phyloP scores from a whole-genome alignment of 2,113 vertebrate genomes.

The Indicator maculatus region DNA sequence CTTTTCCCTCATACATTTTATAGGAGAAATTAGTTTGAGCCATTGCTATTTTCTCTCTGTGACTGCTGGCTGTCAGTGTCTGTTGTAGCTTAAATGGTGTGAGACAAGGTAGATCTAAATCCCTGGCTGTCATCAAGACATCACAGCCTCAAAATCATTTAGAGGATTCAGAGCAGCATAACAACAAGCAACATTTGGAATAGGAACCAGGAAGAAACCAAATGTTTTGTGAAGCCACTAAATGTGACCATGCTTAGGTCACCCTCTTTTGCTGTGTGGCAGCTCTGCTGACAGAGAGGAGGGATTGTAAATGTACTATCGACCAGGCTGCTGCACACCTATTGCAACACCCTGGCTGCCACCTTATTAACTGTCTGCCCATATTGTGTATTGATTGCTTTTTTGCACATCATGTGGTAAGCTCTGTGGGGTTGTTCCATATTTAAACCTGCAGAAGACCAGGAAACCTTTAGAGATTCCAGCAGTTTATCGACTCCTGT shows the following conservation, averaged over 20 bases:
- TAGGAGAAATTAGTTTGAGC: slow-evolving; percentile 20
- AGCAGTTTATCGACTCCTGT: background rate
- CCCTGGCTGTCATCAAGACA: slow-evolving; percentile 1
- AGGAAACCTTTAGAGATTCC: background rate
- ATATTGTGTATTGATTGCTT: background rate
- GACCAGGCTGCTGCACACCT: background rate
- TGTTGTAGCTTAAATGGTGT: slow-evolving; percentile 26
- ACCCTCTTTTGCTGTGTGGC: background rate
- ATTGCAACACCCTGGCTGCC: background rate
- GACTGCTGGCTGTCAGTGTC: slow-evolving; percentile 12
- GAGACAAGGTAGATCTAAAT: slow-evolving; percentile 52
- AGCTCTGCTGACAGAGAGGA: background rate
- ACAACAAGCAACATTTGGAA: background rate
- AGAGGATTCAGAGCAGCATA: background rate
- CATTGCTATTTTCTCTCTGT: background rate
- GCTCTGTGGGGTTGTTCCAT: background rate
- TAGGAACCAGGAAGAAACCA: background rate
- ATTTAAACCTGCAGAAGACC: background rate
- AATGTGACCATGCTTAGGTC: background rate
- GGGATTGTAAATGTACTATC: fast-evolving
- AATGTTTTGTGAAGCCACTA: background rate
- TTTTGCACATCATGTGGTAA: background rate
- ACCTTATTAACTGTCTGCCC: background rate
- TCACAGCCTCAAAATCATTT: slow-evolving; percentile 17
- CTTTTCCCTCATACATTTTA: background rate